Base-by-base conservation (phyloP, 53 echinoderm and acorn worm genomes). In the Paelopatides confundens region DNA sequence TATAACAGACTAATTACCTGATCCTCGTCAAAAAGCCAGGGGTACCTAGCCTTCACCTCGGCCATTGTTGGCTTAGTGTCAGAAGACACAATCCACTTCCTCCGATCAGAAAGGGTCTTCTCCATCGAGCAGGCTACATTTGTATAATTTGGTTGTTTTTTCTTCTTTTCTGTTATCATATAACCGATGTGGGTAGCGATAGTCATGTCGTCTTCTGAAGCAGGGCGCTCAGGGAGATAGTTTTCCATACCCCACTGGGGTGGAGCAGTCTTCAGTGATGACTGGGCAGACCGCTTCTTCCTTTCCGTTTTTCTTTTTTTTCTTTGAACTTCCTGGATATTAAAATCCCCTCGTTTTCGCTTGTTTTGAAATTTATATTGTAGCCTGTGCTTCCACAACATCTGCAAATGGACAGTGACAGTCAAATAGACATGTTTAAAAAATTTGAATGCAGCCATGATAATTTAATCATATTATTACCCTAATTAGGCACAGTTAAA, bases 301-400 rank as follows among this genome's bases (percentile, higher is more conserved):
- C 47, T 5, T 46, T 46, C 47, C 11, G 47, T 46, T n/a, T n/a
- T n/a, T n/a, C n/a, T n/a, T n/a, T n/a, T n/a, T n/a, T n/a, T n/a
- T n/a, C n/a, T n/a, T n/a, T 63, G 35, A 2, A 88, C 78, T 63
- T 33, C 79, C 33, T 53, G 62, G 9, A 88, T 38, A 3, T 28
- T 34, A 2, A 31, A 17, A 33, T 78, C 78, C 27, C 2, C 23
- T 4, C 88, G 78, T 33, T 65, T 34, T 18, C 66, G 34, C n/a
- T 43, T 37, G 43, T 88, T 88, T 12, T 62, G 77, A 26, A 88
- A 88, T 65, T 88, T 88, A 40, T 88, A 62, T 43, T 78, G 40
- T 0, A 88, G 58, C 53, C 78, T 77, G 27, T 88, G 49, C 65
- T 79, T 88, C 88, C 88, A 78, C 7, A 88, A 29, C 15, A 23